These are phyloP conservation scores for Melanchra persicariae DNA, from an alignment of 2,888 invertebrate genomes.

Conservation along the genomic window DNA sequence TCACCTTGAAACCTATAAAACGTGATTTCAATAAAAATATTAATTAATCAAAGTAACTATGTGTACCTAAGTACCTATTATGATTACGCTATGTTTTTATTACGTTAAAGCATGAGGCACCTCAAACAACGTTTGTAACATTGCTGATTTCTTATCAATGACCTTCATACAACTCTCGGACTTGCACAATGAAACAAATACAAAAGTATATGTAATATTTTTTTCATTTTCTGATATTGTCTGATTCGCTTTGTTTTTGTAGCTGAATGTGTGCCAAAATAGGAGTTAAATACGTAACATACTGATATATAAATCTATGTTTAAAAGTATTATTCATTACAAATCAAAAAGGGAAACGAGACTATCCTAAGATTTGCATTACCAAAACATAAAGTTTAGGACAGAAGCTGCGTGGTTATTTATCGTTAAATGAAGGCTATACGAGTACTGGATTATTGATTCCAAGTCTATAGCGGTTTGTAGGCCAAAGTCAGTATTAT, in stretches of 20 bases:
- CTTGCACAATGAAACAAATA: constrained; percentile 78
- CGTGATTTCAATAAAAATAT: constrained; percentile 54
- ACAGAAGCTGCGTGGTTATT: constrained; percentile 13
- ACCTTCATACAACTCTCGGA: constrained; percentile 84
- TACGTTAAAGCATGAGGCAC: constrained; percentile 74
- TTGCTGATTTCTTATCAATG: constrained; percentile 88
- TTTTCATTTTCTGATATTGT: constrained; percentile 66
- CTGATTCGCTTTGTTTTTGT: constrained; percentile 35
- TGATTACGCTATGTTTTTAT: constrained; percentile 72
- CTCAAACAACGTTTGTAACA: constrained; percentile 78
- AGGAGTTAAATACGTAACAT: constrained; percentile 12
- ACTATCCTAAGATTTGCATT: not conserved
- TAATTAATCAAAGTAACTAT: constrained; percentile 52
- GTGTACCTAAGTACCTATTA: constrained; percentile 46
- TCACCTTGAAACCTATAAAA: constrained; percentile 47
- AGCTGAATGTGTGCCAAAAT: constrained; percentile 23
- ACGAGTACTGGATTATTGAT: constrained; percentile 22
- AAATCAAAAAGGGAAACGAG: constrained; percentile 24
- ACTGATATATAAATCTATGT: not conserved
- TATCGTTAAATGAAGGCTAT: constrained; percentile 6
- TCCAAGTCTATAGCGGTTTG: constrained; percentile 16
- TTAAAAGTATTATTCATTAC: not conserved
- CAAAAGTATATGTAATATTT: constrained; percentile 70
- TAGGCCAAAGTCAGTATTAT: constrained; percentile 25
- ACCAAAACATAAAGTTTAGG: constrained; percentile 2